Conservation (phyloP, 1,140 invertebrate genomes). For the Anastrepha ludens region DNA sequence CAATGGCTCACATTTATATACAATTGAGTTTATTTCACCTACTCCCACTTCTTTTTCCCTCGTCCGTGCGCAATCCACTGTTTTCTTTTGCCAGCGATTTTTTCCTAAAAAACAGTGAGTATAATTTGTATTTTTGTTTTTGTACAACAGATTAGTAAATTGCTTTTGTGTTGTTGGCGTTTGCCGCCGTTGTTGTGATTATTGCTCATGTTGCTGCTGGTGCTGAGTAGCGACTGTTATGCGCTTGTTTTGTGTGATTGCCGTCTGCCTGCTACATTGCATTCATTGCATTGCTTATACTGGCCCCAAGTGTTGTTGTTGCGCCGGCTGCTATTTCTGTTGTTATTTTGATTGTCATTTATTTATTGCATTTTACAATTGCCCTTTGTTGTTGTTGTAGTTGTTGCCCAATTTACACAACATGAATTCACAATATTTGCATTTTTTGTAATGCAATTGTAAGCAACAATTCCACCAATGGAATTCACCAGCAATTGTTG, state of each 20-base stretch:
- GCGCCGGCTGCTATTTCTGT: background rate
- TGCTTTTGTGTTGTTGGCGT: constrained; percentile 36
- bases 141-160: constrained; percentile 47
- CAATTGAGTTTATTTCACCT: constrained; percentile 20
- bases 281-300: constrained; percentile 12
- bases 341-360: constrained; percentile 46
- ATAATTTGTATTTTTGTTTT: background rate
- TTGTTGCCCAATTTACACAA: constrained; percentile 55
- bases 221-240: background rate
- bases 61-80: background rate
- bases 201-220: constrained; percentile 1
- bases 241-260: constrained; percentile 4
- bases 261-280: background rate
- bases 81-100: background rate
- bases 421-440: constrained; percentile 53
- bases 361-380: constrained; percentile 25
- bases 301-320: background rate
- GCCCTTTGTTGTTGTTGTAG: constrained; percentile 11
- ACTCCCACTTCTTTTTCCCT: background rate
- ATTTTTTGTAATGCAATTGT: constrained; percentile 50
- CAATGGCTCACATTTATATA: background rate
- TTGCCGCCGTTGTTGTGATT: constrained; percentile 30
- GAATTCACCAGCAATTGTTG: constrained; percentile 27
- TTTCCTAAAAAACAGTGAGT: background rate
- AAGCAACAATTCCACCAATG: constrained; percentile 52